Conservation (phyloP, 2,888 invertebrate species). For the Pseudococcus jackbeardsleyi region DNA sequence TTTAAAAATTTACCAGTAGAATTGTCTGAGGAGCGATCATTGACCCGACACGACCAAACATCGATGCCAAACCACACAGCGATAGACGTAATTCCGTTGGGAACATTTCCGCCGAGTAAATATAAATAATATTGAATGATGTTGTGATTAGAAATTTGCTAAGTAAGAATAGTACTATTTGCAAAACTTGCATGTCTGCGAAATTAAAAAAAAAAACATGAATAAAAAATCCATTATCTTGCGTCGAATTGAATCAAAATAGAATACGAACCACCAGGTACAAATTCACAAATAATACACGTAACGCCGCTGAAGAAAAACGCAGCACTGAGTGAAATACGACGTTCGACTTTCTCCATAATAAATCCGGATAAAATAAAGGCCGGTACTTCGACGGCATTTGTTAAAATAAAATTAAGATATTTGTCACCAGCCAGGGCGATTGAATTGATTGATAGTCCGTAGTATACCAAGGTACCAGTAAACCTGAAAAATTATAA, state of each 20-base stretch:
- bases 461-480: slow-evolving; percentile 84
- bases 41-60: slow-evolving; percentile 66
- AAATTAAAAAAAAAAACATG: background rate
- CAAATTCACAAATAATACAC: slow-evolving; percentile 76
- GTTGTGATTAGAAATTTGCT: slow-evolving; percentile 66
- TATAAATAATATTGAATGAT: slow-evolving; percentile 66
- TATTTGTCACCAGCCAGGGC: slow-evolving; percentile 82
- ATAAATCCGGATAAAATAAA: slow-evolving; percentile 67
- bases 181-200: slow-evolving; percentile 45
- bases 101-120: slow-evolving; percentile 66
- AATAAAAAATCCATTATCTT: background rate
- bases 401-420: slow-evolving; percentile 78
- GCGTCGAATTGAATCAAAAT: no score
- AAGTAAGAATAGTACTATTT: slow-evolving; percentile 64
- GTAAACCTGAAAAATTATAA: slow-evolving; percentile 72
- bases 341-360: slow-evolving; percentile 67
- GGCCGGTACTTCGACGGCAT: slow-evolving; percentile 68
- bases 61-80: slow-evolving; percentile 66
- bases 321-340: slow-evolving; percentile 66
- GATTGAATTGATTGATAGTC: slow-evolving; percentile 83
- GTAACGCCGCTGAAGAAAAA: slow-evolving; percentile 67
- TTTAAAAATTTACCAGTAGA: slow-evolving; percentile 64
- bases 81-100: slow-evolving; percentile 66
- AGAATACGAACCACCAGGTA: slow-evolving; percentile 72
- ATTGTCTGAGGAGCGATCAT: slow-evolving; percentile 66